Conservation (phyloP, 2,888 invertebrate genomes). For the Selenia dentaria region DNA sequence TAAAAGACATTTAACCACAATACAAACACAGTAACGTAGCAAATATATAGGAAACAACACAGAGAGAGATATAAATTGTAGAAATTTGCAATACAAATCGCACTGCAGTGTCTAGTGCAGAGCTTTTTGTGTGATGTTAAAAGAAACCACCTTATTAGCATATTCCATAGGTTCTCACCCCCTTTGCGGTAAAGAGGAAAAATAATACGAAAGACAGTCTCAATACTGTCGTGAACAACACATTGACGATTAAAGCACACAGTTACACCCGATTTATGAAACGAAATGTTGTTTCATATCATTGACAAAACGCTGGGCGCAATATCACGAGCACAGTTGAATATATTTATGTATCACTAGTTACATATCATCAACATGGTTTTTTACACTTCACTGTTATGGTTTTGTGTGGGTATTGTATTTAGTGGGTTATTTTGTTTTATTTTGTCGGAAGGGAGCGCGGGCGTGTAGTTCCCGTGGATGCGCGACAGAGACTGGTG, state of each 20-base stretch:
- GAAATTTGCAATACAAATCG: conserved; percentile 82
- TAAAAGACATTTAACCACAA: too few species aligned
- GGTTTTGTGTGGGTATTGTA: conserved; percentile 44
- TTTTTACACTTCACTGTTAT: conserved; percentile 48
- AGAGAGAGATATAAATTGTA: conserved; percentile 43
- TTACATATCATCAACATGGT: conserved; percentile 37
- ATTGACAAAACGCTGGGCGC: conserved; percentile 59
- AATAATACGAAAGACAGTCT: conserved; percentile 42
- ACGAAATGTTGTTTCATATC: conserved; percentile 77
- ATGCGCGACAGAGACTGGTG: conserved; percentile 64
- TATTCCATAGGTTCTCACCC: conserved; percentile 69
- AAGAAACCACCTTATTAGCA: conserved; percentile 80
- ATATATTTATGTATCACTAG: conserved; percentile 34
- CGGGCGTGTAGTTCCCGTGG: conserved; percentile 49
- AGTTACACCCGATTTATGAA: conserved; percentile 73
- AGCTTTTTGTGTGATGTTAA: conserved; percentile 79
- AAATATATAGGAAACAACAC: too few species aligned
- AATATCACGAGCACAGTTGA: conserved; percentile 27
- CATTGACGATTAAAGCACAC: conserved; percentile 73
- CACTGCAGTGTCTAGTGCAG: conserved; percentile 83
- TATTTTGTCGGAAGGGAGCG: conserved; percentile 41
- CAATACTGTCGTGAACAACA: conserved; percentile 54
- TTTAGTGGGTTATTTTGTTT: conserved; percentile 71
- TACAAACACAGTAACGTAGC: too few species aligned
- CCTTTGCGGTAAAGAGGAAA: conserved; percentile 49